Evolutionary conservation across 2,113 vertebrate species (phyloP).

Genomic region (Cromileptes altivelis): DNA sequence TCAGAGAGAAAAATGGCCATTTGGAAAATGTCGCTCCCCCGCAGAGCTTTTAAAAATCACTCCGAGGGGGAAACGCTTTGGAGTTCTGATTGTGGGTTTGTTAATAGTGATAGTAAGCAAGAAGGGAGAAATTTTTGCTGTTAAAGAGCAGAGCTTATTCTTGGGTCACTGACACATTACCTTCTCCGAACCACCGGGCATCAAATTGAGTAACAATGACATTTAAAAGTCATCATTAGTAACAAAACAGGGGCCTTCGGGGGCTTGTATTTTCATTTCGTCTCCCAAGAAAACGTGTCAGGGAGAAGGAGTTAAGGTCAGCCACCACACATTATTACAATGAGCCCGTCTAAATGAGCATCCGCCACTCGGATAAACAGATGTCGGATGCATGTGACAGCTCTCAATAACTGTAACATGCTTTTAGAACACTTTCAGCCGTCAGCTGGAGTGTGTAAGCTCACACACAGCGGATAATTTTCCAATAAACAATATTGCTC

Average conservation of each 20-base stretch:
- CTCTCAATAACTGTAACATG: constrained; percentile 23
- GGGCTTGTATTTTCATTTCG: constrained; percentile 63
- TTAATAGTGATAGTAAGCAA: constrained; percentile 23
- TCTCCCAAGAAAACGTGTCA: constrained; percentile 60
- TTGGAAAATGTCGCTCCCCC: constrained; percentile 75
- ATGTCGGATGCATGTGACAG: not conserved
- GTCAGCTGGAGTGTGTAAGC: constrained; percentile 19
- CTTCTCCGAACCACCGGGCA: constrained; percentile 23
- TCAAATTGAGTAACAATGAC: constrained; percentile 62
- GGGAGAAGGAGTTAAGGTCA: constrained; percentile 51
- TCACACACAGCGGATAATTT: constrained; percentile 35
- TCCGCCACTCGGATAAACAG: constrained; percentile 26
- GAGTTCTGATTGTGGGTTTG: constrained; percentile 45
- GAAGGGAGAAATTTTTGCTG: not conserved
- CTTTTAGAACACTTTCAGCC: constrained; percentile 36
- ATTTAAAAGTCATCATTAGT: constrained; percentile 84
- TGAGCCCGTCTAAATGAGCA: constrained; percentile 18
- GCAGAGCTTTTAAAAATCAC: constrained; percentile 65
- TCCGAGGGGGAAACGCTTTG: constrained; percentile 16
- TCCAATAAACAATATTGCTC: constrained; percentile 46
- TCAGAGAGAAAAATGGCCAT: constrained; percentile 72
- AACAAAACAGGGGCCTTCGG: constrained; percentile 63
- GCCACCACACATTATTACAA: constrained; percentile 35
- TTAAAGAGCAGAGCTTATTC: constrained; percentile 44
- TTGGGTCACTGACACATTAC: constrained; percentile 49